Base-by-base conservation (phyloP, 2,888 invertebrate genomes). In the Hyalella azteca region DNA sequence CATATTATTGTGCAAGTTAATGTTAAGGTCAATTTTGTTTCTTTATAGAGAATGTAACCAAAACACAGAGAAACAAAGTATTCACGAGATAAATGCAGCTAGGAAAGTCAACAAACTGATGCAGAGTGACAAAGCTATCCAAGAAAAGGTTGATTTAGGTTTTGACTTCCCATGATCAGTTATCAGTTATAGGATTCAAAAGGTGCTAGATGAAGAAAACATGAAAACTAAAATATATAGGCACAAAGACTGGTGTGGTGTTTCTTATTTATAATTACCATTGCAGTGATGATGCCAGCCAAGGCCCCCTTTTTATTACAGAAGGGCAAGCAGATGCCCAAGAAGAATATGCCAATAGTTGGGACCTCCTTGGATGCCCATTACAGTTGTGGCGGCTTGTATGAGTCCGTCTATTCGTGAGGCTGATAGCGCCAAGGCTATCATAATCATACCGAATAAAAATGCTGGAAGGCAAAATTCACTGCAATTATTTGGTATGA, bases 371-470 rank as follows among this genome's bases (percentile, higher is more conserved):
- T 50, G 95, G 0, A 94, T 94, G 3, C 94, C 94, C 32, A 94
- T 95, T 86, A 94, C 93, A 83, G 95, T 87, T 89, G 94, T 91
- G 1, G 94, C 93, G 0, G 94, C 93, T 87, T 95, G 95, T 54
- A 95, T 93, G 3, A 95, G 94, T 0, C 95, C 95, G 0, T 93
- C 93, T 0, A 94, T 89, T 81, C 92, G 88, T 60, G 84, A 81
- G 5, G 86, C 94, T 85, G 92, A 91, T 85, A 94, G 93, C 2
- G 94, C 94, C 40, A 94, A 90, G 48, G 92, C 91, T 91, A 94
- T 92, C 85, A 94, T 93, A 32, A 93, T 87, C 49, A 94, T 86
- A 85, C 94, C 93, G n/a, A 75, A 3, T 13, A 29, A 32, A 45
- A 7, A 2, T 11, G 75, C 75, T 75, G 66, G 36, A 66, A 66